A percentile compares a stretch with the other conserved stretches of the same genome.
Conservation (phyloP, 2,113 vertebrate genomes). For the Hipposideros armiger region DNA sequence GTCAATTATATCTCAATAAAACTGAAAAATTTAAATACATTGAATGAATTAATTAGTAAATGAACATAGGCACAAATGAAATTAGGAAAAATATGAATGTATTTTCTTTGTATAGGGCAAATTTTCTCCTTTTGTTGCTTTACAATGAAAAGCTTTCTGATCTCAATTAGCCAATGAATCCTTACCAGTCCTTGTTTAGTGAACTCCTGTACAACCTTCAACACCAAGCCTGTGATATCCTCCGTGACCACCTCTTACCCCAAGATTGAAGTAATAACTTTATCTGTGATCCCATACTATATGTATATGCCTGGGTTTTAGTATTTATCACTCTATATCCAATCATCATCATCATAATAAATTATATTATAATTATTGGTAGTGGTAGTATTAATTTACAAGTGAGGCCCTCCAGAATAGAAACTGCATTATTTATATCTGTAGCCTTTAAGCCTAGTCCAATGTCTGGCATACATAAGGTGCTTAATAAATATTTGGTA, state of each 20-base stretch:
- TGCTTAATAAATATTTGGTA: constrained; percentile 49
- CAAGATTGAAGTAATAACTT: constrained; percentile 25
- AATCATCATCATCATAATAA: not conserved
- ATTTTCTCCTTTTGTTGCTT: not conserved
- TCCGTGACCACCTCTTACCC: not conserved
- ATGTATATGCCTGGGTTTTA: not conserved
- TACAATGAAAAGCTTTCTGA: constrained; percentile 8
- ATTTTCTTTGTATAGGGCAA: not conserved
- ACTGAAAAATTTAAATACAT: not conserved
- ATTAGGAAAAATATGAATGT: not conserved
- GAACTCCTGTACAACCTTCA: not conserved
- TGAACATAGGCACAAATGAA: not conserved
- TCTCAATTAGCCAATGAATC: constrained; percentile 22
- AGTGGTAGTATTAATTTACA: constrained; percentile 10
- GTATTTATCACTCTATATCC: not conserved
- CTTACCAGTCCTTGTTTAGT: not conserved
- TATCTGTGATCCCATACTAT: not conserved
- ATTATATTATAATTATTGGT: not conserved
- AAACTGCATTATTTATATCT: constrained; percentile 34
- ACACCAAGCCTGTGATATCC: not conserved
- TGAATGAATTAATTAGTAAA: not conserved
- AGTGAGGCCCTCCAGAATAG: not conserved
- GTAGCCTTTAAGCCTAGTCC: not conserved
- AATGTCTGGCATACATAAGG: not conserved
- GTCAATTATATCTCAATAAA: not conserved